Conservation (phyloP, 23 tunicate genomes). For the Ciona savignyi region DNA sequence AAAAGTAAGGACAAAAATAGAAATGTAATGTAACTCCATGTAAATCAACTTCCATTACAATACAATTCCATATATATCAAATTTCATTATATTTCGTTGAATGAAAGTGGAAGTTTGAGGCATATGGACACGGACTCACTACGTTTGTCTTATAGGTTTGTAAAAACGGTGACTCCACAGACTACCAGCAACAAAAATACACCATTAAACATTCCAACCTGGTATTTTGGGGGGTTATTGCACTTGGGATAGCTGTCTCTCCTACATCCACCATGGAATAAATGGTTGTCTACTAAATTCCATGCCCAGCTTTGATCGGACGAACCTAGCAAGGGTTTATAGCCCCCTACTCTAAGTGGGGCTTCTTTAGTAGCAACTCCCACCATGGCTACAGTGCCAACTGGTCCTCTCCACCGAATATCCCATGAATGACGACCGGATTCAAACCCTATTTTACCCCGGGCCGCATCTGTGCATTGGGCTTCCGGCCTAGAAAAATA, state of each 20-base stretch:
- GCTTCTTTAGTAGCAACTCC: constrained; percentile 79
- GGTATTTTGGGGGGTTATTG: constrained; percentile 66
- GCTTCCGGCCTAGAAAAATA: constrained; percentile 57
- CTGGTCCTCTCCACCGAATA: constrained; percentile 61
- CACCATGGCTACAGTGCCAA: constrained; percentile 84
- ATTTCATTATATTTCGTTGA: too few species aligned
- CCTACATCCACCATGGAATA: constrained; percentile 49
- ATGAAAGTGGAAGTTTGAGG: too few species aligned
- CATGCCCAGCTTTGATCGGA: constrained; percentile 84
- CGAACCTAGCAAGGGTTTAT: constrained; percentile 56
- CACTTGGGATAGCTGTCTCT: constrained; percentile 58
- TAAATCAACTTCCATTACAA: too few species aligned
- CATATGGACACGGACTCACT: too few species aligned
- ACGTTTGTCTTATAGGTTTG: too few species aligned
- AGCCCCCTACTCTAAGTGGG: constrained; percentile 45
- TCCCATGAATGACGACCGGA: constrained; percentile 85
- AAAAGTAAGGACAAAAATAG: too few species aligned
- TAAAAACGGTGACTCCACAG: not conserved
- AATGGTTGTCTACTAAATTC: constrained; percentile 77
- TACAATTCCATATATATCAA: too few species aligned
- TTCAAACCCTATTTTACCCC: constrained; percentile 65
- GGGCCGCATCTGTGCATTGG: constrained; percentile 69
- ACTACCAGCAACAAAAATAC: not conserved
- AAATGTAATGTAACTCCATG: too few species aligned
- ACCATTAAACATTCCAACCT: constrained; percentile 17